phyloP scores from a whole-genome alignment of 2,888 invertebrate genomes.

The Stenichneumon culpator region DNA sequence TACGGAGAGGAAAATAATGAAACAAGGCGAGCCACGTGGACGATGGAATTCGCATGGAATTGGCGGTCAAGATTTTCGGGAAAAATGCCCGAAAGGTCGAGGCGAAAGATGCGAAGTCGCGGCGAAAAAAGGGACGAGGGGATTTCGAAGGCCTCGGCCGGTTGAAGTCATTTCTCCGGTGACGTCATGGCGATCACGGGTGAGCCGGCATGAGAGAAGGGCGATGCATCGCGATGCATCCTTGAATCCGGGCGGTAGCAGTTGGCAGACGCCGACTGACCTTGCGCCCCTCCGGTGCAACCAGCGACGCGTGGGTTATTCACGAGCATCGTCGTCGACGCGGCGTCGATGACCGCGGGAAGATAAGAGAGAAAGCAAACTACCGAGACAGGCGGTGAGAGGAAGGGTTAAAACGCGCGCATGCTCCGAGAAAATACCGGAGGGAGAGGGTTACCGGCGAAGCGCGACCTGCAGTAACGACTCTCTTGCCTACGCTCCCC shows the following conservation, averaged over 20 bases:
- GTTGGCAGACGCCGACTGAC: conserved; percentile 78
- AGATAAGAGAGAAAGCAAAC: conserved; percentile 66
- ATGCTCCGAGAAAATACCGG: conserved; percentile 55
- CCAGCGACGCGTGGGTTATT: conserved; percentile 67
- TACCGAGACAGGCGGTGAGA: conserved; percentile 60
- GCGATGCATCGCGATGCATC: neutral
- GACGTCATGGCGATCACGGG: neutral
- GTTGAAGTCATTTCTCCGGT: conserved; percentile 8
- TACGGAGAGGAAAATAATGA: neutral
- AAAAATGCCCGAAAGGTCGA: neutral
- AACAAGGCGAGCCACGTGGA: neutral
- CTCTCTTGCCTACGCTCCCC: neutral
- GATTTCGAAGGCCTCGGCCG: neutral
- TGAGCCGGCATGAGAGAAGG: neutral
- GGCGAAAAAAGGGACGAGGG: neutral
- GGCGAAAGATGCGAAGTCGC: neutral
- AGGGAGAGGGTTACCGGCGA: conserved; percentile 10
- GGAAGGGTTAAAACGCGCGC: conserved; percentile 67
- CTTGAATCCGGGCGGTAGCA: conserved; percentile 44
- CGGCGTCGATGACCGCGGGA: conserved; percentile 60
- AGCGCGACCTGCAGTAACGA: conserved; percentile 35
- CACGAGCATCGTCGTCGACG: conserved; percentile 57
- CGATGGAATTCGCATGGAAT: neutral
- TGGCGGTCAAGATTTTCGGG: neutral
- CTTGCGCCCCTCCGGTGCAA: conserved; percentile 74